These are phyloP conservation scores for Netelia melanura DNA, from an alignment of 2,888 invertebrate genomes.

Conservation along the genomic window DNA sequence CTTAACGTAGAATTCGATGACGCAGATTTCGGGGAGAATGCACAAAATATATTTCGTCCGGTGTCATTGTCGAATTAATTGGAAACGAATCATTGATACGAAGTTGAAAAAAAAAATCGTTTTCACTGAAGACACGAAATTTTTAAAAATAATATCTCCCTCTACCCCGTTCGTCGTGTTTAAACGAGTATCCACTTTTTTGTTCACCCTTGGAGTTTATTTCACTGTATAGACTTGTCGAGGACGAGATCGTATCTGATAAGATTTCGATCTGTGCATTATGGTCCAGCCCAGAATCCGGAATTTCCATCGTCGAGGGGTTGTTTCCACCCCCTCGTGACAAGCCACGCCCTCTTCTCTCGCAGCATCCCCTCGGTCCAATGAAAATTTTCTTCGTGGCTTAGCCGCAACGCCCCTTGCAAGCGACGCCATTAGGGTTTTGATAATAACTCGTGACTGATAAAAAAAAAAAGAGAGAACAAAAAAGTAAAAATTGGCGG, in stretches of 20 bases:
- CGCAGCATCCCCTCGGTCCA: constrained; percentile 70
- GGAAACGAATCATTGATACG: neutral
- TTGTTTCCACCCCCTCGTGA: constrained; percentile 63
- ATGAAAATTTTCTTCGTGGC: constrained; percentile 64
- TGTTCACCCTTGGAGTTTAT: constrained; percentile 2
- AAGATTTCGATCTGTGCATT: constrained; percentile 65
- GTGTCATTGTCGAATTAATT: constrained; percentile 49
- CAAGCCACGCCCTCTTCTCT: constrained; percentile 70
- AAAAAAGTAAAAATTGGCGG: neutral
- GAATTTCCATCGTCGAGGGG: constrained; percentile 49
- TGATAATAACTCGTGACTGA: constrained; percentile 42
- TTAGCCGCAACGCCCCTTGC: constrained; percentile 65
- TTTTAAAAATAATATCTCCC: neutral
- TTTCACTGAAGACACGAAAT: neutral
- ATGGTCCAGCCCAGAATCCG: constrained; percentile 63
- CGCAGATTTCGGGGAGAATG: constrained; percentile 5
- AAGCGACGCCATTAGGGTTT: constrained; percentile 68
- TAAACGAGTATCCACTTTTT: constrained; percentile 16
- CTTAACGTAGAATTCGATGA: constrained; percentile 5
- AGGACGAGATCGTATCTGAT: constrained; percentile 68
- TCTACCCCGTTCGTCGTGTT: neutral
- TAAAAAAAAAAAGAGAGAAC: neutral
- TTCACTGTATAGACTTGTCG: constrained; percentile 38
- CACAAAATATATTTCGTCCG: constrained; percentile 14
- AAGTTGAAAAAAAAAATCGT: neutral